Evolutionary conservation across 2,797 vertebrate genomes (phyloP).

Genomic region (Megalops cyprinoides): DNA sequence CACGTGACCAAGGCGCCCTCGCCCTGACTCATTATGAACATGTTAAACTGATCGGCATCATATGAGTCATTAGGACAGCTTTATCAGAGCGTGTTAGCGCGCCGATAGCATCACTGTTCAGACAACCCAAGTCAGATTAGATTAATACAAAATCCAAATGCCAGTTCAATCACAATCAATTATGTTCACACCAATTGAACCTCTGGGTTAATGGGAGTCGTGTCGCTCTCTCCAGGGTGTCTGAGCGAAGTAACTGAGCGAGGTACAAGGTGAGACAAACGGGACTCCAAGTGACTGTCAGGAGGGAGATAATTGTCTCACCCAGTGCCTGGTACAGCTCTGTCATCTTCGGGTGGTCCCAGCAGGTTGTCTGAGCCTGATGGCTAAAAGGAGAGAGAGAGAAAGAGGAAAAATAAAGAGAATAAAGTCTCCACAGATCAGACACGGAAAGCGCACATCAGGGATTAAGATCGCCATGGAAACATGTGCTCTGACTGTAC

Average conservation of each 20-base stretch:
- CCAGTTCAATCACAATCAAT: constrained; percentile 23
- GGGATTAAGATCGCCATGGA: neutral
- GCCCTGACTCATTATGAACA: neutral
- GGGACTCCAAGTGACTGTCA: constrained; percentile 3
- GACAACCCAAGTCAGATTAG: neutral
- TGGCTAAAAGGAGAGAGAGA: constrained; percentile 63
- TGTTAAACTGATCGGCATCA: neutral
- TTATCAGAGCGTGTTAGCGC: neutral
- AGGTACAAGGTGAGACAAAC: neutral
- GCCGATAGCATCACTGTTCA: neutral
- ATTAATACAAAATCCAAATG: constrained; percentile 13
- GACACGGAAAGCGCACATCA: neutral
- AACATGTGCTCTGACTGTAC: neutral
- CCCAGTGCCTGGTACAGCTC: constrained; percentile 80
- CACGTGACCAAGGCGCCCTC: neutral
- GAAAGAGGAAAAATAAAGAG: constrained; percentile 39
- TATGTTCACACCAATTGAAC: constrained; percentile 14
- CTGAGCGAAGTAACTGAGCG: constrained; percentile 1
- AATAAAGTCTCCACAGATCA: neutral
- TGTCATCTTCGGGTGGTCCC: constrained; percentile 85
- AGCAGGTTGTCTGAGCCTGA: constrained; percentile 82
- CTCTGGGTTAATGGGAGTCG: constrained; percentile 19
- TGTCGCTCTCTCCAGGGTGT: too few species aligned
- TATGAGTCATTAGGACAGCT: neutral
- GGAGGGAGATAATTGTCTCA: constrained; percentile 55